Base-by-base conservation (phyloP, 2,797 vertebrate genomes). In the Tenualosa ilisha region DNA sequence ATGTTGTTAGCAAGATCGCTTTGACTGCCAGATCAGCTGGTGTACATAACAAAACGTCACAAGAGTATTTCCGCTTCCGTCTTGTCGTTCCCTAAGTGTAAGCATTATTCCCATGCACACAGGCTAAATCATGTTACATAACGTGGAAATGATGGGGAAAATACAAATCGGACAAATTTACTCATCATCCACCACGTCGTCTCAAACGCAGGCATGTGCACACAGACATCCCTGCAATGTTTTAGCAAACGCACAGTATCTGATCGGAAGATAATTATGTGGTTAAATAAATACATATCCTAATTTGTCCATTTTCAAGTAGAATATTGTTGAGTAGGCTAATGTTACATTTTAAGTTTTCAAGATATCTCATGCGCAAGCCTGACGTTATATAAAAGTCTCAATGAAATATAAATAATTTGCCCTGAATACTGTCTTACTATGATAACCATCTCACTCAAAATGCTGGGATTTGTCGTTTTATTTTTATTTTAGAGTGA, bases 11-110 rank as follows among this genome's bases (percentile, higher is more conserved):
- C 81, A 12, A 56, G 40, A 24, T 84, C 83, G 81, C n/a, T 37
- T 84, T 85, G 85, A 43, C 31, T 86, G 79, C 85, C 11, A 84
- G 90, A 92, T 94, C 94, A 95, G 94, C 94, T 95, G 94, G 86
- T 90, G 86, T 75, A 85, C 89, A 87, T 82, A 89, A 90, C 87
- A 88, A 83, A 63, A 90, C 93, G 93, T 94, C 90, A 93, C 40
- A 40, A n/a, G 3, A 50, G n/a, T 50, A 83, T 61, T 81, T 87
- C 88, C 88, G 83, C 75, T 83, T 61, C 82, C 68, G 65, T 40
- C 72, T 37, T 46, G 72, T 40, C 46, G 72, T 79, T 79, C 37
- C 63, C 63, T 0, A 26, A 7, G 8, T 72, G 63, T 65, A 13
- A 65, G 12, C 31, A 75, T 75, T 7, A 20, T 9, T 2, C 15